Conservation (phyloP, 2,113 vertebrate genomes). For the Entomyzon cyanotis region DNA sequence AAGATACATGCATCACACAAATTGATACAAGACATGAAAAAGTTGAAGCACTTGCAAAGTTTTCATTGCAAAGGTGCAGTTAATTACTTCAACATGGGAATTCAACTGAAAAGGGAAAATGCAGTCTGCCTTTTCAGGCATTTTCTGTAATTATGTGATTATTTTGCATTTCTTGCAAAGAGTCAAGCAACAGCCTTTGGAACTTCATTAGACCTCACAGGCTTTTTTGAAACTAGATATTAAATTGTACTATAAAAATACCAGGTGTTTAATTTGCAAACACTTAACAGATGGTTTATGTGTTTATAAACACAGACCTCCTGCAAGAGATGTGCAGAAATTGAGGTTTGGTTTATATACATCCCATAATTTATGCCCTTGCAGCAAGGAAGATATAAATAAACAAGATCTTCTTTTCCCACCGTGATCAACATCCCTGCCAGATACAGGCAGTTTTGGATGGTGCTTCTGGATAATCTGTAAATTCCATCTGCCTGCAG, state of each 20-base stretch:
- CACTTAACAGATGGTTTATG: conserved; percentile 10
- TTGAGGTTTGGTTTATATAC: not conserved
- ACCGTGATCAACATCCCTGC: not conserved
- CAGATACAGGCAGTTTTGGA: conserved; percentile 3
- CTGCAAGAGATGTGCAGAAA: not conserved
- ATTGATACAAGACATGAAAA: not conserved
- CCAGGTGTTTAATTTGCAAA: conserved; percentile 40
- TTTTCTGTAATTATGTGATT: conserved; percentile 28
- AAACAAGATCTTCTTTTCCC: conserved; percentile 41
- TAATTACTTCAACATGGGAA: not conserved
- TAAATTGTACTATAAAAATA: not conserved
- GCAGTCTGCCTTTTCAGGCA: not conserved
- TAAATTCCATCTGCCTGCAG: conserved; percentile 42
- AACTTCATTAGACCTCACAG: not conserved
- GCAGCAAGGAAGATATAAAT: conserved; percentile 12
- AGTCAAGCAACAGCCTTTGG: not conserved
- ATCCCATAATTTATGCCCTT: not conserved
- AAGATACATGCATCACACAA: not conserved
- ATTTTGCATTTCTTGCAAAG: conserved; percentile 15
- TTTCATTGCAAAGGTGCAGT: not conserved
- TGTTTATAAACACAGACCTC: conserved; percentile 7
- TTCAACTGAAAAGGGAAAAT: not conserved
- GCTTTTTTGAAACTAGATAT: not conserved
- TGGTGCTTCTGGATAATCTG: conserved; percentile 36
- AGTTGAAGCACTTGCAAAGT: not conserved